Percentiles rank a stretch among this genome's conserved stretches.
Evolutionary conservation across 2,888 invertebrate species (phyloP).

Genomic region (Cancer borealis): DNA sequence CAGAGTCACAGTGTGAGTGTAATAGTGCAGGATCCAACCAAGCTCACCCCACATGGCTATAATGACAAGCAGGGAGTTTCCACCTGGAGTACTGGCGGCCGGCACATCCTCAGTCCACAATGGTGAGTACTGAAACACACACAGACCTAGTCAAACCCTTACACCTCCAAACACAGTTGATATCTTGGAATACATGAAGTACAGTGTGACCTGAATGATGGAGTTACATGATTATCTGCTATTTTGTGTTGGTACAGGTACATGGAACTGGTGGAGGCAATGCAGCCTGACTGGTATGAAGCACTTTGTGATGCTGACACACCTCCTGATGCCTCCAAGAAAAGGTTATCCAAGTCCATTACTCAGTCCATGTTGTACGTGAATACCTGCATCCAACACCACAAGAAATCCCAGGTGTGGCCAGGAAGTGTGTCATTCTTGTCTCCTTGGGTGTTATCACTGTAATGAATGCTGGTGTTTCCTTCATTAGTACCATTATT

Average conservation of each 20-base stretch:
- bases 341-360: conserved; percentile 87
- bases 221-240: neutral
- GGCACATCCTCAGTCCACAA: conserved; percentile 84
- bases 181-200: neutral
- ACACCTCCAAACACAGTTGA: neutral
- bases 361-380: conserved; percentile 86
- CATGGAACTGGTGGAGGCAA: conserved; percentile 88
- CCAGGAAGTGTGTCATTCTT: neutral
- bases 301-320: conserved; percentile 90
- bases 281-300: conserved; percentile 90
- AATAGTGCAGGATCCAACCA: conserved; percentile 85
- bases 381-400: conserved; percentile 85
- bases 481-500: no score
- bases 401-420: conserved; percentile 83
- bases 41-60: conserved; percentile 85
- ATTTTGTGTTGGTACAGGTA: conserved; percentile 82
- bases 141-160: neutral
- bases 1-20: conserved; percentile 69
- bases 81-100: conserved; percentile 89
- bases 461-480: neutral
- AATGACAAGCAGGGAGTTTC: conserved; percentile 87
- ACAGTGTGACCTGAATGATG: neutral
- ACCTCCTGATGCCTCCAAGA: conserved; percentile 85
- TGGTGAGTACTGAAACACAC: conserved; percentile 55
- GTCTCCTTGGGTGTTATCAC: neutral